phyloP scores from a whole-genome alignment of 2,113 vertebrate species.

The Callocephalon fimbriatum region DNA sequence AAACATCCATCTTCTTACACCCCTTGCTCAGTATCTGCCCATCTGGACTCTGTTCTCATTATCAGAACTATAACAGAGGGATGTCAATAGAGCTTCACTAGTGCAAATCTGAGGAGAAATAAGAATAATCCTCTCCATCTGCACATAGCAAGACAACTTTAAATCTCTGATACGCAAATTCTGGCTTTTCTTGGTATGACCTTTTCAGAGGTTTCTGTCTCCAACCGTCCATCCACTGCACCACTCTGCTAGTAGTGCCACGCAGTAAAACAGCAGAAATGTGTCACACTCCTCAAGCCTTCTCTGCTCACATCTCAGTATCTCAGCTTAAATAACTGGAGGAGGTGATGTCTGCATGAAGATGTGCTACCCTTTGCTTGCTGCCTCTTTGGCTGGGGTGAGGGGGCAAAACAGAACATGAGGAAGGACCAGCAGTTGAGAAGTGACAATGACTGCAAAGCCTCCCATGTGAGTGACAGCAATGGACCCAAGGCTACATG shows the following conservation, averaged over 20 bases:
- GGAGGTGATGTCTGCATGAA: fast-evolving
- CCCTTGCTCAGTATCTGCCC: not conserved
- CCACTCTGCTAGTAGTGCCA: not conserved
- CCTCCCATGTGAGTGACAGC: not conserved
- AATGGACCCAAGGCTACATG: fast-evolving
- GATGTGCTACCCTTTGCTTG: not conserved
- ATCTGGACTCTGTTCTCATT: not conserved
- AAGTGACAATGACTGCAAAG: fast-evolving
- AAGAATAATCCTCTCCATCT: not conserved
- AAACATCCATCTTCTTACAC: not conserved
- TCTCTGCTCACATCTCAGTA: not conserved
- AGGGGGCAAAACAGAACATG: not conserved
- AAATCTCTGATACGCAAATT: not conserved
- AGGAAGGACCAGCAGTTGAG: not conserved
- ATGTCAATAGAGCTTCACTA: not conserved
- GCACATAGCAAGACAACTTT: not conserved
- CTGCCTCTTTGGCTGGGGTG: not conserved
- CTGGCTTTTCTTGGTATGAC: not conserved
- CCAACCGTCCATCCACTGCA: fast-evolving
- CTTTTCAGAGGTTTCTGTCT: not conserved
- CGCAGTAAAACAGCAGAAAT: fast-evolving
- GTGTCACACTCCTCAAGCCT: not conserved
- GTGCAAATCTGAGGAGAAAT: not conserved
- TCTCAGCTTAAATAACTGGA: not conserved
- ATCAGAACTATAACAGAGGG: not conserved